Conservation (phyloP, 2,888 invertebrate genomes). For the Idaea straminata region DNA sequence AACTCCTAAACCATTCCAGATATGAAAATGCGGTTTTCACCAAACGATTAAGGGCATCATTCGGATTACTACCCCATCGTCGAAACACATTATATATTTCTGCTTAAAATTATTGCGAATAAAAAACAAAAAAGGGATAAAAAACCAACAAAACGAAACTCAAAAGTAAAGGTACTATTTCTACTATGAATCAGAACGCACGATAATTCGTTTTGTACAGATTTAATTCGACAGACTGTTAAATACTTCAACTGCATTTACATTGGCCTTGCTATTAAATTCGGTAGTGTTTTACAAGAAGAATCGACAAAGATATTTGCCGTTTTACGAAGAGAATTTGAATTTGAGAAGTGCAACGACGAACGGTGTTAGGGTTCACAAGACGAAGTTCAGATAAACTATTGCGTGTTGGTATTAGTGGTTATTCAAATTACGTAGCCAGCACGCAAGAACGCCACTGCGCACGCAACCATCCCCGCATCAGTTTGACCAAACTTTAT, state of each 20-base stretch:
- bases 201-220: slow-evolving; percentile 74
- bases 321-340: slow-evolving; percentile 21
- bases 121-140: no score
- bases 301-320: slow-evolving; percentile 23
- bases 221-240: slow-evolving; percentile 78
- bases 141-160: neutral
- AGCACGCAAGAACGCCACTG: neutral
- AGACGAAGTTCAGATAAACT: slow-evolving; percentile 7
- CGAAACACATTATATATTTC: no score
- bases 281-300: slow-evolving; percentile 62
- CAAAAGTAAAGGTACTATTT: neutral
- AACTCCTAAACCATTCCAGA: no score
- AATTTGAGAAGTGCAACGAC: slow-evolving; percentile 21
- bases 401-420: neutral
- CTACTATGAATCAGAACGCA: slow-evolving; percentile 62
- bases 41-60: no score
- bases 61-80: no score
- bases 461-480: neutral
- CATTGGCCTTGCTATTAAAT: slow-evolving; percentile 70
- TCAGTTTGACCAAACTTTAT: neutral
- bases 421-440: neutral
- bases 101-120: no score
- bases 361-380: slow-evolving; percentile 10
- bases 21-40: no score
- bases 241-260: slow-evolving; percentile 76